These are phyloP conservation scores for Haliclona indistincta DNA, from an alignment of 37 sponge, comb jelly and placozoan species.

Conservation along the genomic window DNA sequence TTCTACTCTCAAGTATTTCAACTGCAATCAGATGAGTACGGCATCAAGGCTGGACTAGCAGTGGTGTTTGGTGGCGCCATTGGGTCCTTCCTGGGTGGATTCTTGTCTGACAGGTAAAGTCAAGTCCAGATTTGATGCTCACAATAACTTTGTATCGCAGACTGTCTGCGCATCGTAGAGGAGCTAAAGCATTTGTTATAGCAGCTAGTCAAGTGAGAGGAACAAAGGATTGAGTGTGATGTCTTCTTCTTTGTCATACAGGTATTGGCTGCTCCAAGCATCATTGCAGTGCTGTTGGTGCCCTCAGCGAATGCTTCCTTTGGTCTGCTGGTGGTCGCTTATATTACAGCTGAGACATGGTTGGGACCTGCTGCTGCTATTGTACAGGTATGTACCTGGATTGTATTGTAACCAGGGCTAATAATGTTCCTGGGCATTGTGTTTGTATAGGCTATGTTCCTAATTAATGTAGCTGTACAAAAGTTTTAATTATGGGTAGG, in stretches of 20 bases:
- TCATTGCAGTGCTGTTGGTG: conserved; percentile 63
- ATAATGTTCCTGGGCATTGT: too few species aligned
- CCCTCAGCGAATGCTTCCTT: conserved; percentile 67
- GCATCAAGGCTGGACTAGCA: conserved; percentile 65
- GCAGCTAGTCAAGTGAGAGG: conserved; percentile 29
- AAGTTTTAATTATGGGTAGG: too few species aligned
- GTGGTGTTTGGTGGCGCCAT: conserved; percentile 80
- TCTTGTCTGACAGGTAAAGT: conserved; percentile 75
- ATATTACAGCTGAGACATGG: conserved; percentile 92
- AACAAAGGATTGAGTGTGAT: neutral
- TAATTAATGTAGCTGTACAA: too few species aligned
- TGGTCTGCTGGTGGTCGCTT: conserved; percentile 80
- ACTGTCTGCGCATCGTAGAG: conserved; percentile 45
- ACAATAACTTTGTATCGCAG: conserved; percentile 11
- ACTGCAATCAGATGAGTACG: conserved; percentile 50
- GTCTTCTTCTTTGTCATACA: conserved; percentile 19
- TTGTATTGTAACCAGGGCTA: too few species aligned
- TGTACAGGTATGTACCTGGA: conserved; percentile 64
- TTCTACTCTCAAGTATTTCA: conserved; percentile 55
- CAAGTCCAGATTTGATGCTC: neutral
- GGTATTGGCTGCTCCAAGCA: conserved; percentile 75
- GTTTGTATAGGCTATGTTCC: too few species aligned
- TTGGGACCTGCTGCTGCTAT: conserved; percentile 86
- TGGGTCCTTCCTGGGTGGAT: conserved; percentile 80
- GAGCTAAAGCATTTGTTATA: conserved; percentile 59